A percentile compares a stretch with the other conserved stretches of the same genome.
These are phyloP conservation scores for Heteromurus nitidus DNA, from an alignment of 2,888 invertebrate genomes.

Conservation along the genomic window DNA sequence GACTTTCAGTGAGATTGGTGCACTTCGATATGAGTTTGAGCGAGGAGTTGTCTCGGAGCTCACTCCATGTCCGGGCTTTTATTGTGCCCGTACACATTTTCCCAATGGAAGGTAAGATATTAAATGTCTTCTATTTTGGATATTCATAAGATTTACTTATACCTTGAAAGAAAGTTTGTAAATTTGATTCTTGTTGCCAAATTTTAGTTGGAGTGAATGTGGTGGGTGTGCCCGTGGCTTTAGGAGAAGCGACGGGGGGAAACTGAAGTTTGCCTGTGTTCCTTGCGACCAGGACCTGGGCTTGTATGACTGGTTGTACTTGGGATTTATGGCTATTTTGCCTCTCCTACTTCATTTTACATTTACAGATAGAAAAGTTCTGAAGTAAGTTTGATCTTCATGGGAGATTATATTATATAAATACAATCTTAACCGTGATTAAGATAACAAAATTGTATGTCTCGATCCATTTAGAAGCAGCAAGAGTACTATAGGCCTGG, in stretches of 20 bases:
- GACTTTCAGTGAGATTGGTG: constrained; percentile 42
- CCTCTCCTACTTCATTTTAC: constrained; percentile 93
- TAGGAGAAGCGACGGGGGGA: constrained; percentile 79
- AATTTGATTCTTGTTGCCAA: not conserved
- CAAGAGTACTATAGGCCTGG: constrained; percentile 85
- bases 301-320: constrained; percentile 94
- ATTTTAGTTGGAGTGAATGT: constrained; percentile 84
- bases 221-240: constrained; percentile 91
- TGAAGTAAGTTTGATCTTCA: constrained; percentile 40
- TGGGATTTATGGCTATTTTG: constrained; percentile 94
- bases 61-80: constrained; percentile 84
- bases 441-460: not conserved
- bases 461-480: constrained; percentile 79
- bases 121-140: not conserved
- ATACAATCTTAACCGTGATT: not conserved
- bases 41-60: constrained; percentile 32
- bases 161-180: too few species aligned
- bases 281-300: constrained; percentile 80
- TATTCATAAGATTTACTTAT: too few species aligned
- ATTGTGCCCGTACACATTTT: constrained; percentile 85
- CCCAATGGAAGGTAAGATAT: constrained; percentile 78
- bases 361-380: constrained; percentile 83
- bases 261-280: constrained; percentile 80
- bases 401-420: constrained; percentile 4
- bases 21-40: constrained; percentile 65